phyloP scores from a whole-genome alignment of 2,888 invertebrate genomes.

The Apamea crenata region DNA sequence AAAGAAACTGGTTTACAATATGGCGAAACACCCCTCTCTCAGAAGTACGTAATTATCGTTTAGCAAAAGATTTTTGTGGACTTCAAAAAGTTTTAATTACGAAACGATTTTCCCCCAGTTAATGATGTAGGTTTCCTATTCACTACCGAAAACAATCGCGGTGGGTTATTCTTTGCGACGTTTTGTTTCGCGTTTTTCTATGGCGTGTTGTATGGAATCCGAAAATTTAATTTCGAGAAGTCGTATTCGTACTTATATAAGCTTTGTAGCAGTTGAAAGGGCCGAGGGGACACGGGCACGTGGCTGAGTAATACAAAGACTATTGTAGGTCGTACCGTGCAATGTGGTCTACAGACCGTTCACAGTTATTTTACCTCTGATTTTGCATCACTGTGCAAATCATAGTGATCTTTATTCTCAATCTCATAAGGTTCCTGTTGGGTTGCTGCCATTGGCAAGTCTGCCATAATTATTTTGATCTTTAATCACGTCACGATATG shows the following conservation, averaged over 20 bases:
- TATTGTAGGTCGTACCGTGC: neutral
- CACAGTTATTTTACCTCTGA: neutral
- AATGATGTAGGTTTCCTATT: conserved; percentile 44
- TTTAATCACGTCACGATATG: no score
- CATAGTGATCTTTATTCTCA: no score
- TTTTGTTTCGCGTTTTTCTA: conserved; percentile 40
- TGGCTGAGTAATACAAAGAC: neutral
- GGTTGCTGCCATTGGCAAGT: no score
- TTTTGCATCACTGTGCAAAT: neutral
- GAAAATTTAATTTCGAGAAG: conserved; percentile 25
- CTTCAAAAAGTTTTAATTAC: conserved; percentile 33
- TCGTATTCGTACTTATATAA: neutral
- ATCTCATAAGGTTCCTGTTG: no score
- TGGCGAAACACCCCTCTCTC: neutral
- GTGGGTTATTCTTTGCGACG: conserved; percentile 21
- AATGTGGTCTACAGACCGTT: neutral
- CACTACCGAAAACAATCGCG: conserved; percentile 35
- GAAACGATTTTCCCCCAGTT: conserved; percentile 35
- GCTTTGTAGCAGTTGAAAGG: conserved; percentile 14
- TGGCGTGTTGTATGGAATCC: neutral
- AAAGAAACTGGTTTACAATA: neutral
- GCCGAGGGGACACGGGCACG: neutral
- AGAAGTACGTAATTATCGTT: neutral
- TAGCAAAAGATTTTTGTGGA: neutral
- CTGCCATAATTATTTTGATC: no score